phyloP scores from a whole-genome alignment of 2,888 invertebrate species.

The Xanthostigma xanthostigma region DNA sequence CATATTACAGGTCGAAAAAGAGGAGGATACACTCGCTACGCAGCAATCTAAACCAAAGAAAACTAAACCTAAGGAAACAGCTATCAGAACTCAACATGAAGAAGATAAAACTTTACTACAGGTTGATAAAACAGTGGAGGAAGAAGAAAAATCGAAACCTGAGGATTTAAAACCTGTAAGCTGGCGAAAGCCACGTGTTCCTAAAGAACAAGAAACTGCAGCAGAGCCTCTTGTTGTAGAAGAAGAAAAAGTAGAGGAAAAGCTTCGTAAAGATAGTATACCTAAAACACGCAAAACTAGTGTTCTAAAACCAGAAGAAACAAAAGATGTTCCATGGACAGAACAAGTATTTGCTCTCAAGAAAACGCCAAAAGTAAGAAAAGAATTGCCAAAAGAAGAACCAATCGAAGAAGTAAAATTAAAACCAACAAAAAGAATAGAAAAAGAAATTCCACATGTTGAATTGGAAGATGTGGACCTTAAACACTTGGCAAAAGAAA shows the following conservation, averaged over 20 bases:
- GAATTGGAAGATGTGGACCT: conserved; percentile 6
- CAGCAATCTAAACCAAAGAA: background rate
- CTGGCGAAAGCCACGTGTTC: conserved; percentile 10
- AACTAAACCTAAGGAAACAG: conserved; percentile 24
- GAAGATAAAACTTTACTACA: conserved; percentile 27
- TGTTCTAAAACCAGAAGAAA: conserved; percentile 14
- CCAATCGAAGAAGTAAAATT: conserved; percentile 17
- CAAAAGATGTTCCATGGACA: conserved; percentile 10
- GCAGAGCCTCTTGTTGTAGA: conserved; percentile 27
- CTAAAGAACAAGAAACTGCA: conserved; percentile 23
- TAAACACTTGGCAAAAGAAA: conserved; percentile 7
- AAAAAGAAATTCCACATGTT: background rate
- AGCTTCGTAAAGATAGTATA: conserved; percentile 10
- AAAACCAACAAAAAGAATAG: conserved; percentile 17
- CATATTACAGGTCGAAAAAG: conserved; percentile 20
- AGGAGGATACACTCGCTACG: too few relatives aligned
- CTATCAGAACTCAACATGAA: conserved; percentile 20
- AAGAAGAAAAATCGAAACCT: conserved; percentile 9
- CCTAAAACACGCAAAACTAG: conserved; percentile 13
- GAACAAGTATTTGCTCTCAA: conserved; percentile 8
- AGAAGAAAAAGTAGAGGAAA: conserved; percentile 24
- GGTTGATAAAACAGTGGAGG: conserved; percentile 27
- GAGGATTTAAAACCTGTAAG: conserved; percentile 10
- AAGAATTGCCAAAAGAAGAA: conserved; percentile 7
- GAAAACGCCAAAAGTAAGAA: conserved; percentile 7